phyloP scores from a whole-genome alignment of 2,888 invertebrate genomes.

The Ctena decussata region DNA sequence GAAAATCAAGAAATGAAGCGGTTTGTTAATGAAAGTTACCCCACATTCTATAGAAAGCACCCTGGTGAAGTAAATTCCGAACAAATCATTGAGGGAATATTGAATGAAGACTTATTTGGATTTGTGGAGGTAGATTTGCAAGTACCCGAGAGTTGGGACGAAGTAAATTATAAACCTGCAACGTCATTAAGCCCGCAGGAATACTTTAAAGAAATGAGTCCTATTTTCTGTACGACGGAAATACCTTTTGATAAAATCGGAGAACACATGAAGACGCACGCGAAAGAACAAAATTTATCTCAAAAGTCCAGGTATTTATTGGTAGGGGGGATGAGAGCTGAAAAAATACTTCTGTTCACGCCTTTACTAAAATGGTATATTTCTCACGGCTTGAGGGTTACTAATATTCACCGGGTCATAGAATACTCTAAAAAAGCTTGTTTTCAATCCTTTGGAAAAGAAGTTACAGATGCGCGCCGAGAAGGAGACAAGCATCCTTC shows the following conservation, averaged over 20 bases:
- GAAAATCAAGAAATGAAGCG: background rate
- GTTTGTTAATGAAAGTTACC: background rate
- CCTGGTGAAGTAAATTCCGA: too few species aligned
- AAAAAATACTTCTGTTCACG: background rate
- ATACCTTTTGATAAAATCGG: too few species aligned
- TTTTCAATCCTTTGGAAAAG: background rate
- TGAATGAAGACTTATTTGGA: background rate
- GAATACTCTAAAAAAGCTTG: background rate
- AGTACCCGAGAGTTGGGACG: background rate
- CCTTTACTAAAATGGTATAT: constrained; percentile 5
- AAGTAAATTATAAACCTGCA: background rate
- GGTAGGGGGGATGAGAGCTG: background rate
- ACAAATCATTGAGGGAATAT: background rate
- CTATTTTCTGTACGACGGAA: too few species aligned
- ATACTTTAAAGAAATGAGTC: too few species aligned
- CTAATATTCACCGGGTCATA: background rate
- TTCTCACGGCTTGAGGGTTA: background rate
- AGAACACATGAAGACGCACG: too few species aligned
- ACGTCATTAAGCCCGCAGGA: too few species aligned
- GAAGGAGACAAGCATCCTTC: background rate
- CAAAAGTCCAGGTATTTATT: background rate
- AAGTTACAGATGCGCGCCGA: background rate
- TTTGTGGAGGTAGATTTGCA: background rate
- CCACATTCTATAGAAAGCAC: background rate
- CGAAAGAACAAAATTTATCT: background rate